These are phyloP conservation scores for Onychostoma macrolepis DNA, from an alignment of 2,113 vertebrate species.

Conservation along the genomic window DNA sequence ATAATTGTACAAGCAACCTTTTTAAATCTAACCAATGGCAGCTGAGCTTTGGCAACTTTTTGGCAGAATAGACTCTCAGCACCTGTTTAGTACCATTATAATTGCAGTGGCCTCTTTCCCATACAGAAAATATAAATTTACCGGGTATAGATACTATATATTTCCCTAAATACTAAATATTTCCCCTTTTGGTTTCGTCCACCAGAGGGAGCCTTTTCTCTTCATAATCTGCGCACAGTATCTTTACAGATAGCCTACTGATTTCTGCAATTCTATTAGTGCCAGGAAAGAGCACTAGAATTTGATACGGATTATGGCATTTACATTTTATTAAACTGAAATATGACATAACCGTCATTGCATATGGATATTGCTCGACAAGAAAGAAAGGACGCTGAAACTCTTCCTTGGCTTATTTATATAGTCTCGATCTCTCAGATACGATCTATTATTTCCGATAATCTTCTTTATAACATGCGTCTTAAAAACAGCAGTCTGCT, in stretches of 20 bases:
- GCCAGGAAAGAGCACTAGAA: background rate
- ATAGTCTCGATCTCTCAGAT: background rate
- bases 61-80: background rate
- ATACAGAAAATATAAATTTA: background rate
- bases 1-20: background rate
- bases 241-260: background rate
- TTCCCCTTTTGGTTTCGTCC: background rate
- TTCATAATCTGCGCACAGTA: background rate
- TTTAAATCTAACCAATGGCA: background rate
- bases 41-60: background rate
- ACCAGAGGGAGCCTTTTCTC: background rate
- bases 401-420: too few species aligned
- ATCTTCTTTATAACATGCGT: background rate
- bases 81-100: background rate
- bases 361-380: background rate
- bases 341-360: background rate
- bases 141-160: too few species aligned
- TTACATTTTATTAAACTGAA: background rate
- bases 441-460: background rate
- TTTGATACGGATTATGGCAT: slow-evolving; percentile 3
- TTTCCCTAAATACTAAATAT: background rate
- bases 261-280: background rate
- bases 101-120: background rate
- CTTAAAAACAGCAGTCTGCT: background rate
- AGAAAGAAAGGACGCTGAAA: background rate